Percentiles rank a stretch among this genome's conserved stretches.
phyloP scores from a whole-genome alignment of 2,113 vertebrate species.

The Poicephalus gulielmi region DNA sequence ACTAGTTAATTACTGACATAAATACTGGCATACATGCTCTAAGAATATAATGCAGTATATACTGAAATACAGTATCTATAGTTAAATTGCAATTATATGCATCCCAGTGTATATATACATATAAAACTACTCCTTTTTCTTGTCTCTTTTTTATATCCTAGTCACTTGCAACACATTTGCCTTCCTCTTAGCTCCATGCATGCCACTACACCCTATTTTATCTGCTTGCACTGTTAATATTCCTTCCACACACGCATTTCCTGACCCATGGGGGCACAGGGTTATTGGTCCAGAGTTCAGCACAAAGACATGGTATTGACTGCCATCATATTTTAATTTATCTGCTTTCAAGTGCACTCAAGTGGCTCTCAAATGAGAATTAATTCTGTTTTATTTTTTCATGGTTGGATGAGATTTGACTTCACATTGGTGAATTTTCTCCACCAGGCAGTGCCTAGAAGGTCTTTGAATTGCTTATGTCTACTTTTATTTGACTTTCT shows the following conservation, averaged over 20 bases:
- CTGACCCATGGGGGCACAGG: background rate
- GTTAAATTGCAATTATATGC: background rate
- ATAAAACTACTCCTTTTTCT: background rate
- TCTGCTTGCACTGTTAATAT: background rate
- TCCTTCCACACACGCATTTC: background rate
- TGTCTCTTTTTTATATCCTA: background rate
- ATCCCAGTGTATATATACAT: background rate
- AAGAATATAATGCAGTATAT: background rate
- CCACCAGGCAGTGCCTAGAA: background rate
- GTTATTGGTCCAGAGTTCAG: background rate
- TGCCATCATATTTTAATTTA: background rate
- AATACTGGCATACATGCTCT: background rate
- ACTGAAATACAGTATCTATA: background rate
- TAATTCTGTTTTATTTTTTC: slow-evolving; percentile 3
- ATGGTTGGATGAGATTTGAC: background rate
- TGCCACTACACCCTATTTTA: background rate
- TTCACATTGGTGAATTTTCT: background rate
- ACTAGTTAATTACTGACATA: background rate
- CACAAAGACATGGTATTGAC: background rate
- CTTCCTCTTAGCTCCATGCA: background rate
- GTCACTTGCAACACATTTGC: background rate
- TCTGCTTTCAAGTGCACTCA: background rate
- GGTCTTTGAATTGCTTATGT: background rate
- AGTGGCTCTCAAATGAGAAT: background rate
- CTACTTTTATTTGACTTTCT: background rate